These are phyloP conservation scores for Mycetomoellerius zeteki DNA, from an alignment of 1,140 invertebrate genomes.

Conservation along the genomic window DNA sequence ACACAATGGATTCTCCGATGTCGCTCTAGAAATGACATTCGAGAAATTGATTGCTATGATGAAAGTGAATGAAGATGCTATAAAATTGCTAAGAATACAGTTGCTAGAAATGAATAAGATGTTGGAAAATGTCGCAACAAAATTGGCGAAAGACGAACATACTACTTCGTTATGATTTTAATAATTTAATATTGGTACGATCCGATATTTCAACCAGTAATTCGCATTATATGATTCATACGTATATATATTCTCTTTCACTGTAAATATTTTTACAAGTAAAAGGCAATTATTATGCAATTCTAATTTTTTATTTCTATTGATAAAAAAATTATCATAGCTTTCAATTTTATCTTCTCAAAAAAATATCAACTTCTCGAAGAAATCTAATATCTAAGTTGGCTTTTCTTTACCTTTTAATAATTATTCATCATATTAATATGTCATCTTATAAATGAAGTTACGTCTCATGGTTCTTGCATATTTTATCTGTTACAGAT, in stretches of 20 bases:
- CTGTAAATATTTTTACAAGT: slow-evolving; percentile 4
- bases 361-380: no score
- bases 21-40: slow-evolving; percentile 68
- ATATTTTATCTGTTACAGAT: slow-evolving; percentile 88
- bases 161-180: slow-evolving; percentile 52
- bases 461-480: not conserved
- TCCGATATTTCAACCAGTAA: not conserved
- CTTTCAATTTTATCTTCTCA: not conserved
- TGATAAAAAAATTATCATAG: not conserved
- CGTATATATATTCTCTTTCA: not conserved
- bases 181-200: slow-evolving; percentile 5
- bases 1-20: slow-evolving; percentile 71
- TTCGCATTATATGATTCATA: not conserved
- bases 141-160: slow-evolving; percentile 64
- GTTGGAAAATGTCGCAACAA: slow-evolving; percentile 77
- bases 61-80: slow-evolving; percentile 80
- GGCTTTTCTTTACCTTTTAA: not conserved
- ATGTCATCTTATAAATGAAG: not conserved
- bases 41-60: slow-evolving; percentile 78
- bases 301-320: not conserved
- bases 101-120: slow-evolving; percentile 81
- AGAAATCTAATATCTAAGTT: not conserved
- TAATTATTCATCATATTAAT: not conserved
- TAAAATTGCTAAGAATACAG: slow-evolving; percentile 80
- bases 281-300: not conserved